Evolutionary conservation across 2,797 vertebrate species (phyloP).

Genomic region (Acanthurus lineatus): DNA sequence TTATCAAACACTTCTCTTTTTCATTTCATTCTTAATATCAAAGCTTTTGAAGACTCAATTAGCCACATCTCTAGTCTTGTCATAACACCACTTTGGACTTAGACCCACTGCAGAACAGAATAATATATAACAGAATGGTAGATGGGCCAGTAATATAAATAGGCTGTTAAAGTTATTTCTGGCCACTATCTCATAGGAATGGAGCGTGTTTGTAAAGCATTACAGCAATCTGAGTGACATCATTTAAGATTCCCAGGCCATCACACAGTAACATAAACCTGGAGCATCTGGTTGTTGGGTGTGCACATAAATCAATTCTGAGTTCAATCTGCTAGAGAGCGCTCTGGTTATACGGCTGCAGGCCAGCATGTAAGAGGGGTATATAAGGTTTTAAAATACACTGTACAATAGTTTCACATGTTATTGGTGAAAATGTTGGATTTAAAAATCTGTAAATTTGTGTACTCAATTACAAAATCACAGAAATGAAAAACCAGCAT

Average conservation of each 20-base stretch:
- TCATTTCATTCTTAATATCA: conserved; percentile 70
- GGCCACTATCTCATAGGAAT: not conserved
- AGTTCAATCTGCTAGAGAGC: conserved; percentile 36
- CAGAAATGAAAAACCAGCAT: too few relatives aligned
- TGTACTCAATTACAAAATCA: too few relatives aligned
- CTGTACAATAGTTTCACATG: not conserved
- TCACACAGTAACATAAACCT: conserved; percentile 41
- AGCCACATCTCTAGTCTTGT: conserved; percentile 42
- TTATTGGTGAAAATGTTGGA: too few relatives aligned
- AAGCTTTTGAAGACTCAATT: conserved; percentile 73
- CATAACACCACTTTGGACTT: conserved; percentile 32
- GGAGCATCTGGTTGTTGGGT: conserved; percentile 53
- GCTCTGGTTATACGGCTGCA: conserved; percentile 21
- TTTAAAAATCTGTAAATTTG: too few relatives aligned
- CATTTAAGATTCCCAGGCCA: conserved; percentile 35
- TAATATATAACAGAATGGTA: not conserved
- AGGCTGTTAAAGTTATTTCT: conserved; percentile 26
- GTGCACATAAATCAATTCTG: conserved; percentile 43
- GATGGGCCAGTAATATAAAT: conserved; percentile 11
- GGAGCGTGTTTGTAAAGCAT: conserved; percentile 33
- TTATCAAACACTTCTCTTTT: conserved; percentile 60
- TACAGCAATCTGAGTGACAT: conserved; percentile 36
- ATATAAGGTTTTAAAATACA: not conserved
- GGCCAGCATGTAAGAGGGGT: not conserved
- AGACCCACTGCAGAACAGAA: conserved; percentile 26